Evolutionary conservation across 2,888 invertebrate genomes (phyloP), one percentile per base, ranked within the genome.

Genomic region (Caenorhabditis panamensis): DNA sequence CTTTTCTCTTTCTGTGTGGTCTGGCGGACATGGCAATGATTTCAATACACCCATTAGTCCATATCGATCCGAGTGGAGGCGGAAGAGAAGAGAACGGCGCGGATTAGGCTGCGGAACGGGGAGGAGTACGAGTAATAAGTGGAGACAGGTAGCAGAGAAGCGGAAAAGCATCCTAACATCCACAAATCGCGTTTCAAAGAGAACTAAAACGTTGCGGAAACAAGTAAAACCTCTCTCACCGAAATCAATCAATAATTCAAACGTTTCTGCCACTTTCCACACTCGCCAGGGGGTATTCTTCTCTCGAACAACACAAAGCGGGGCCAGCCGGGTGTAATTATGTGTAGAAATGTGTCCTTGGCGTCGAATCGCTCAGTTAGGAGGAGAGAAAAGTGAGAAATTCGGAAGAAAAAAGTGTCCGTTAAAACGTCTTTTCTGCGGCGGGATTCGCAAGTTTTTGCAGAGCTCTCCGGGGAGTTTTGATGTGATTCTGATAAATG

Each of bases 401-500:
- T 3, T 16, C 26, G 16, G n/a, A n/a, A 68, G n/a, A 36, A 24
- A 51, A 68, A 59, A 69, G 9, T 6, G 8, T 13, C 41, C 13
- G 5, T 13, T 16, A 11, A 36, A 11, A 36, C 36, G 36, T 36
- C 36, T 36, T 36, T 36, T 36, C 11, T 36, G 36, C 36, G 26
- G 37, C 47, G n/a, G n/a, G n/a, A n/a, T 31, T 51, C 59, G 41
- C 61, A 51, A 61, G 51, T 61, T 61, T 53, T 61, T 54, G 41
- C 61, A 31, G 28, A n/a, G 26, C 37, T 58, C 71, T 71, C 62
- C 22, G 18, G 71, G 71, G 71, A 71, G 54, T 54, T 63, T 44
- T 63, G 71, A 71, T 71, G 62, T 51, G 18, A 54, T 41, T 63
- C 71, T 71, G 71, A 71, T 71, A 71, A 71, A 71, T 71, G 56